Conservation (phyloP, 1,140 invertebrate species). For the Brachionus asplanchnoidis region DNA sequence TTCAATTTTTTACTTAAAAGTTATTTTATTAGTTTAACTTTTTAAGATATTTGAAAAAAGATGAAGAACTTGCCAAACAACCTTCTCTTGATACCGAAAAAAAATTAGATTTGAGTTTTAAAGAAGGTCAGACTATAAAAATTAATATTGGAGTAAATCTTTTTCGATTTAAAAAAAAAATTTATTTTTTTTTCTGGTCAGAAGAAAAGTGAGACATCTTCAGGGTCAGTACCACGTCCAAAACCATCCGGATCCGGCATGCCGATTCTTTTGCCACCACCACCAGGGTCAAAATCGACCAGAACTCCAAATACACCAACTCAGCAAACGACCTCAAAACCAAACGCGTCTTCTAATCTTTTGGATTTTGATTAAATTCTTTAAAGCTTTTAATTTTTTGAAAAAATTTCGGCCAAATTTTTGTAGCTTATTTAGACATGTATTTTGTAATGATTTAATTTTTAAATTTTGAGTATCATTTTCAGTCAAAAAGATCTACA, state of each 20-base stretch:
- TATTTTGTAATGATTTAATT: background rate
- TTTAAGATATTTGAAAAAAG: constrained; percentile 74
- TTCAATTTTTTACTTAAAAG: background rate
- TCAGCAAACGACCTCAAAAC: background rate
- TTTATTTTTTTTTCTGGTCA: constrained; percentile 52
- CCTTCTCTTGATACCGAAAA: constrained; percentile 57
- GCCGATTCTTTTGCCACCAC: constrained; percentile 70
- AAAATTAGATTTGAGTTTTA: constrained; percentile 86
- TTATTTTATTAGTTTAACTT: constrained; percentile 28
- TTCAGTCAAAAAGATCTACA: background rate
- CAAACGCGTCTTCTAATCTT: background rate
- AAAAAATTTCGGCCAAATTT: background rate
- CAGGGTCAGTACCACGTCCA: constrained; percentile 53
- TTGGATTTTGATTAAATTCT: background rate
- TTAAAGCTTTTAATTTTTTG: background rate
- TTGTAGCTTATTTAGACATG: background rate
- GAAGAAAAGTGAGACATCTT: constrained; percentile 72
- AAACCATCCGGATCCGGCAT: constrained; percentile 60
- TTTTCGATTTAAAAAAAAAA: background rate
- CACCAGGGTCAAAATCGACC: constrained; percentile 62
- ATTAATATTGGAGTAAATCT: constrained; percentile 88
- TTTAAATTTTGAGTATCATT: background rate
- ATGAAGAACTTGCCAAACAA: constrained; percentile 66
- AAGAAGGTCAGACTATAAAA: constrained; percentile 96
- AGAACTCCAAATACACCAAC: background rate